These are phyloP conservation scores for Drosophila santomea DNA, from an alignment of 1,140 invertebrate species.

Conservation along the genomic window DNA sequence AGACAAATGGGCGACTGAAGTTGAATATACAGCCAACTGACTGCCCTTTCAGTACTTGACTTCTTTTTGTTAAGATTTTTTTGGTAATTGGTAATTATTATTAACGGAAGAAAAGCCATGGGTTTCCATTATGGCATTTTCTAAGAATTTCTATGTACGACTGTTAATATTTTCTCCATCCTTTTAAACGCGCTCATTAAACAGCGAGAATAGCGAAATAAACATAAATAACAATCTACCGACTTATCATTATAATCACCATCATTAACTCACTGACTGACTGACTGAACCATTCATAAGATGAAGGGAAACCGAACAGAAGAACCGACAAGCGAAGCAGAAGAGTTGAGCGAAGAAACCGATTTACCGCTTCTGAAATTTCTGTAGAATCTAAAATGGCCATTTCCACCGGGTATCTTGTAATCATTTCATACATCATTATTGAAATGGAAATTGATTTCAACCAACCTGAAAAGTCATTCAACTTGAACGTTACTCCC, in stretches of 20 bases:
- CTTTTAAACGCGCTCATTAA: slow-evolving; percentile 48
- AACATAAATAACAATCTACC: slow-evolving; percentile 61
- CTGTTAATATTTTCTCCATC: slow-evolving; percentile 8
- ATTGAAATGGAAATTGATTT: slow-evolving; percentile 70
- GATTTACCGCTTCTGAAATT: slow-evolving; percentile 29
- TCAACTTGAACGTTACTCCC: slow-evolving; percentile 64
- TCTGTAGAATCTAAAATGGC: slow-evolving; percentile 50
- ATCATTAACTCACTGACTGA: slow-evolving; percentile 79
- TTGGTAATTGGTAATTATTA: slow-evolving; percentile 28
- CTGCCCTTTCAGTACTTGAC: slow-evolving; percentile 21
- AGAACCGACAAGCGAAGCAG: slow-evolving; percentile 18
- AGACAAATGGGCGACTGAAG: slow-evolving; percentile 49
- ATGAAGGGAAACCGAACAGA: slow-evolving; percentile 22
- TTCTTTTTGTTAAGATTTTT: neutral
- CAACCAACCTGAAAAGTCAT: slow-evolving; percentile 59
- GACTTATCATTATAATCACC: slow-evolving; percentile 63
- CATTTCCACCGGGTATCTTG: slow-evolving; percentile 19
- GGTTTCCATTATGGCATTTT: slow-evolving; percentile 27
- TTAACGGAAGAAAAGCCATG: slow-evolving; percentile 26
- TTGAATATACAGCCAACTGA: slow-evolving; percentile 14
- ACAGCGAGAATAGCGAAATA: slow-evolving; percentile 36
- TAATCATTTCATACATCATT: slow-evolving; percentile 45
- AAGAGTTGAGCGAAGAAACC: slow-evolving; percentile 10
- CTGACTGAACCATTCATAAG: slow-evolving; percentile 51
- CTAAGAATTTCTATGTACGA: slow-evolving; percentile 3